These are phyloP conservation scores for Vidua chalybeata DNA, from an alignment of 2,113 vertebrate species.

Conservation along the genomic window DNA sequence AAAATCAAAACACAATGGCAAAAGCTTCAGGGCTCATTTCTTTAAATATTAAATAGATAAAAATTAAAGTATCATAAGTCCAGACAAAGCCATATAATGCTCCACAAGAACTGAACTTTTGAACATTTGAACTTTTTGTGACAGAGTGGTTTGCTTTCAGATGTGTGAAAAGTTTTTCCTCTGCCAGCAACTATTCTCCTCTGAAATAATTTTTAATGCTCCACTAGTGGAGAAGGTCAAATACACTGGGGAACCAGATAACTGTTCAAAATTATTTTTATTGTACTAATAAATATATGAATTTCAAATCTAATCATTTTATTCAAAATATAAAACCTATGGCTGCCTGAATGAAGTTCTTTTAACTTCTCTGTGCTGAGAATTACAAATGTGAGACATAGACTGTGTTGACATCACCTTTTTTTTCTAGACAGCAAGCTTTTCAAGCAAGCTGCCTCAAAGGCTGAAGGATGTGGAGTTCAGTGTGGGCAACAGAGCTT, in stretches of 20 bases:
- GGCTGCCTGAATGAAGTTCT: neutral
- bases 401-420: neutral
- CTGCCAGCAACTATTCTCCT: neutral
- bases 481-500: neutral
- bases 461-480: neutral
- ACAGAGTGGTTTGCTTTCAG: neutral
- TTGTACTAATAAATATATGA: neutral
- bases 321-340: neutral
- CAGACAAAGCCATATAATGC: neutral
- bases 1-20: neutral
- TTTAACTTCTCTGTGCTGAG: neutral
- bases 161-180: neutral
- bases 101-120: neutral
- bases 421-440: neutral
- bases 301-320: neutral
- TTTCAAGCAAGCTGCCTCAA: neutral
- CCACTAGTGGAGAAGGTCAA: neutral
- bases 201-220: neutral
- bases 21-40: neutral
- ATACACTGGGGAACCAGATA: neutral
- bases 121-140: neutral
- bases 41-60: neutral
- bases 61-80: neutral
- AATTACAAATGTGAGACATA: neutral
- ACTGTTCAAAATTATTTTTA: neutral